phyloP scores from a whole-genome alignment of 2,797 vertebrate genomes.

The Danio albolineatus region DNA sequence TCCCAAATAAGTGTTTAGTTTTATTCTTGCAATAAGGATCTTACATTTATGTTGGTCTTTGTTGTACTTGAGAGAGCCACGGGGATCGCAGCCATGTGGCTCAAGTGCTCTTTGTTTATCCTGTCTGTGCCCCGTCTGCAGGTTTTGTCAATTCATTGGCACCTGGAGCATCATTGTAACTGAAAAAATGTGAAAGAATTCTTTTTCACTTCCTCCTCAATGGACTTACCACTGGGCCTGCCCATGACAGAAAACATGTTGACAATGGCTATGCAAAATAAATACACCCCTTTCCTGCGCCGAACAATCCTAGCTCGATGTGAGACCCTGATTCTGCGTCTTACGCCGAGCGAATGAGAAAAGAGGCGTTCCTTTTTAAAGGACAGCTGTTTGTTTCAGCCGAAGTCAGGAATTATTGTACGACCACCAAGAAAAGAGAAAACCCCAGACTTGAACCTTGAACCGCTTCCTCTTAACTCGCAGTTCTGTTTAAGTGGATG shows the following conservation, averaged over 20 bases:
- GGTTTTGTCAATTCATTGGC: slow-evolving; percentile 79
- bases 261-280: slow-evolving; percentile 86
- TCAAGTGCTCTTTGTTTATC: slow-evolving; percentile 86
- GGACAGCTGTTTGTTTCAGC: slow-evolving; percentile 81
- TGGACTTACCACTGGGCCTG: slow-evolving; percentile 78
- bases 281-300: slow-evolving; percentile 79
- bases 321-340: slow-evolving; percentile 82
- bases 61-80: slow-evolving; percentile 79
- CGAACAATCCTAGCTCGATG: slow-evolving; percentile 77
- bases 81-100: slow-evolving; percentile 84
- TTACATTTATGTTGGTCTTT: slow-evolving; percentile 87
- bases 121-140: slow-evolving; percentile 79
- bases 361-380: slow-evolving; percentile 76
- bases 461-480: slow-evolving; percentile 70
- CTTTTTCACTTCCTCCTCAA: slow-evolving; percentile 81
- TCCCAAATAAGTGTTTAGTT: slow-evolving; percentile 88
- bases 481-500: slow-evolving; percentile 68
- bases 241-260: slow-evolving; percentile 81
- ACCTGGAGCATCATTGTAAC: slow-evolving; percentile 89
- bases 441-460: slow-evolving; percentile 66
- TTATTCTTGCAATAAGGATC: slow-evolving; percentile 89
- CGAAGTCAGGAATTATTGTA: slow-evolving; percentile 80
- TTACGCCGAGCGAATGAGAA: slow-evolving; percentile 71
- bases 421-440: slow-evolving; percentile 64
- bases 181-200: slow-evolving; percentile 81